Conservation (phyloP, 2,113 vertebrate species). For the Arizona elegans region DNA sequence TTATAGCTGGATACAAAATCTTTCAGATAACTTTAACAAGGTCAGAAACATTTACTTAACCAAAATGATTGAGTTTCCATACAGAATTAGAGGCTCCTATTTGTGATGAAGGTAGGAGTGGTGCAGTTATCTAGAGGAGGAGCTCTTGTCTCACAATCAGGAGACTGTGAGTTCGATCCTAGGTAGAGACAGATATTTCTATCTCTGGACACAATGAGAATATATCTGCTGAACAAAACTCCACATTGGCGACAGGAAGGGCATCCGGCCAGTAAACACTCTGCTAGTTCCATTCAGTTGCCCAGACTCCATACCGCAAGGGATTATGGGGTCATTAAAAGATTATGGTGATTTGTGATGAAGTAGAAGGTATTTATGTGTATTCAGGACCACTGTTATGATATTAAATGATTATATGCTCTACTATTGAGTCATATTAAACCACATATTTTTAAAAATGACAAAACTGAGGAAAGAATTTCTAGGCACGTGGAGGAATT, state of each 20-base stretch:
- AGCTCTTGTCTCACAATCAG: no score
- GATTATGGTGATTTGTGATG: neutral
- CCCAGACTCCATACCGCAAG: no score
- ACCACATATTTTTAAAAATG: neutral
- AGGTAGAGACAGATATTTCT: no score
- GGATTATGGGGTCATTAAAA: no score
- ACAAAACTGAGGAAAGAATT: neutral
- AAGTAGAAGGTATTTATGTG: neutral
- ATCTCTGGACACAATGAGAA: no score
- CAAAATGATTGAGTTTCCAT: neutral
- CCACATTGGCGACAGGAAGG: no score
- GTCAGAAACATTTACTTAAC: slow-evolving; percentile 47
- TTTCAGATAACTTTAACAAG: slow-evolving; percentile 80
- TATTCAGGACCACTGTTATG: neutral
- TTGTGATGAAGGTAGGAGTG: neutral
- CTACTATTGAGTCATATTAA: neutral
- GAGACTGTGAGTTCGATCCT: no score
- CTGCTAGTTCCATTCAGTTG: no score
- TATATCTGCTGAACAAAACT: no score
- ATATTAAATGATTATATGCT: neutral
- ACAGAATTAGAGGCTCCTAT: neutral
- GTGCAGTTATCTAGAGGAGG: no score
- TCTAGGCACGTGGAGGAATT: neutral
- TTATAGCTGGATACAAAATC: slow-evolving; percentile 77
- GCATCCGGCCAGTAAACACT: no score